phyloP scores from a whole-genome alignment of 2,113 vertebrate species.

The Orthonyx spaldingii region DNA sequence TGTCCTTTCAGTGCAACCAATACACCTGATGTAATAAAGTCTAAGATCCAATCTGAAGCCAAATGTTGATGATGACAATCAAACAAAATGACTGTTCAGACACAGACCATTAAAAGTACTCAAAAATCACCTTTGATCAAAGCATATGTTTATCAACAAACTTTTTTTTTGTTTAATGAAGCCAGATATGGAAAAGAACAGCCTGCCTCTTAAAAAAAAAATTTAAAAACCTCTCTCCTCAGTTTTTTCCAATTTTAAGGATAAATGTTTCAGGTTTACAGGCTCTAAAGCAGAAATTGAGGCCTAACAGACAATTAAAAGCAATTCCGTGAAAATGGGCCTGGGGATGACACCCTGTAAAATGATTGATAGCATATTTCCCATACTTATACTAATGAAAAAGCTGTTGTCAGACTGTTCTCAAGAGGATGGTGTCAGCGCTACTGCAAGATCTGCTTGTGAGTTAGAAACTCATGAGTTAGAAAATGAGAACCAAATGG shows the following conservation, averaged over 20 bases:
- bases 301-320: conserved; percentile 35
- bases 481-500: conserved; percentile 77
- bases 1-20: background rate
- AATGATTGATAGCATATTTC: conserved; percentile 71
- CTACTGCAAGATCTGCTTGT: conserved; percentile 38
- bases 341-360: conserved; percentile 43
- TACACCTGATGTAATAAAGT: background rate
- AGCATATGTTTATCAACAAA: background rate
- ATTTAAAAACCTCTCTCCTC: background rate
- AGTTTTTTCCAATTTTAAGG: background rate
- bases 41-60: background rate
- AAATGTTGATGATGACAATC: background rate
- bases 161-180: background rate
- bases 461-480: conserved; percentile 61
- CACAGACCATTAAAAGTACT: background rate
- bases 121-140: background rate
- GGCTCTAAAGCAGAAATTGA: background rate
- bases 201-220: background rate
- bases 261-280: conserved; percentile 6
- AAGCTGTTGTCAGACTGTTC: conserved; percentile 70
- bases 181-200: background rate
- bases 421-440: conserved; percentile 53
- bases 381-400: conserved; percentile 70
- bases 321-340: conserved; percentile 26
- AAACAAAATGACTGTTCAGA: background rate